A percentile compares a stretch with the other conserved stretches of the same genome.
These are phyloP conservation scores for Callithrix jacchus DNA, from an alignment of 2,113 vertebrate genomes.

Conservation along the genomic window DNA sequence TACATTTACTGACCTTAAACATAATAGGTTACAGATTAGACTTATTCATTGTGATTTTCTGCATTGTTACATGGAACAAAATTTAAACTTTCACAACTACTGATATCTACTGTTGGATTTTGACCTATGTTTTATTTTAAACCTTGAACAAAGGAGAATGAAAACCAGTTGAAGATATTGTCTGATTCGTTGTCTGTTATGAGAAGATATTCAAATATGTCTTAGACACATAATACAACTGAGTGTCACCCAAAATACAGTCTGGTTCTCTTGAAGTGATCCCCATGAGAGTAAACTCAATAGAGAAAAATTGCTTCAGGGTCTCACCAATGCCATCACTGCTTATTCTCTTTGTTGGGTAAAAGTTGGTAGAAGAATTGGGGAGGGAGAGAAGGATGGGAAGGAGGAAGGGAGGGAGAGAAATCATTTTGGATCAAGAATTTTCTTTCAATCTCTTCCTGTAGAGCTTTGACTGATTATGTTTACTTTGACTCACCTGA, in stretches of 20 bases:
- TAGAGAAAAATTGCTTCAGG: background rate
- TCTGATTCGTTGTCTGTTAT: background rate
- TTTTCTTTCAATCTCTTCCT: slow-evolving; percentile 61
- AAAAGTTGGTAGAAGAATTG: slow-evolving; percentile 21
- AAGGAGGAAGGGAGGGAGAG: background rate
- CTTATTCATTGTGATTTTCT: background rate
- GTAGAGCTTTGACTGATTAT: slow-evolving; percentile 49
- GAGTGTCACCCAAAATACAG: slow-evolving; percentile 36
- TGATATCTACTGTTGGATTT: background rate
- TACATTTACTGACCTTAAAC: background rate
- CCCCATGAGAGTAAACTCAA: slow-evolving; percentile 14
- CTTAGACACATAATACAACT: background rate
- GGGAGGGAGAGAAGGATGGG: background rate
- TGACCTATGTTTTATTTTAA: slow-evolving; percentile 15
- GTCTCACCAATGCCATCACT: background rate
- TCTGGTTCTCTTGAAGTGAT: background rate
- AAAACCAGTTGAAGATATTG: background rate
- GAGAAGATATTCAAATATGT: slow-evolving; percentile 26
- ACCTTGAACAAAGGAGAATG: slow-evolving; percentile 20
- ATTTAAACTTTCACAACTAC: background rate
- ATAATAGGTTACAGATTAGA: background rate
- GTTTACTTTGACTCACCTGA: slow-evolving; percentile 73
- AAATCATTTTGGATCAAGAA: background rate
- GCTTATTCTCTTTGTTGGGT: background rate
- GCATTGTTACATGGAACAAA: background rate